Evolutionary conservation across 2,888 invertebrate species (phyloP), one percentile per base, ranked within the genome.

Genomic region (Apamea epomidion): DNA sequence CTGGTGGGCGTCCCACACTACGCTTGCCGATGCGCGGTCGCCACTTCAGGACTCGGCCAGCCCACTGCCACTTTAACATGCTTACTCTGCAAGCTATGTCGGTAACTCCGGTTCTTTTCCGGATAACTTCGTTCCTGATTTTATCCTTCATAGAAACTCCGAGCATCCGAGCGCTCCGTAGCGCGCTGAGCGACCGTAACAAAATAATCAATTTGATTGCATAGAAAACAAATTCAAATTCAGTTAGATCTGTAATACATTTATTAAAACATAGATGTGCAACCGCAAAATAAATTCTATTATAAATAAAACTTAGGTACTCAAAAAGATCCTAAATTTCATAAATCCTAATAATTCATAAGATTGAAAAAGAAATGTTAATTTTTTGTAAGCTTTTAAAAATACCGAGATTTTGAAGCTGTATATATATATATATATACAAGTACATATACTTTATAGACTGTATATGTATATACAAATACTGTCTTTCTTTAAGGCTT

Each of bases 211-310:
- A 16, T 60, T n/a, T 1, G 48, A 80, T 60, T 65, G 16, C 29
- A 37, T 51, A 7, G 60, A 73, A n/a, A n/a, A n/a, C n/a, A n/a
- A 72, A 29, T 12, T 0, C 32, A 48, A 58, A 58, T 37, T 54
- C 12, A 29, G 7, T 68, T 32, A n/a, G 21, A 54, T 48, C 29
- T 68, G 16, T 74, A 60, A 82, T 68, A 68, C 5, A 81, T 25
- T n/a, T 32, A 48, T 21, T 25, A 1, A 45, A 82, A 54, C 8
- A 16, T n/a, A 65, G 0, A 25, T 7, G 37, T 16, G 21, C 51
- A 45, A 67, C 6, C 25, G 37, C 4, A 58, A 68, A 78, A 58
- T 37, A 78, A 60, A 48, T 18, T 48, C 0, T 32, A 2, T 0
- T 54, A 54, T n/a, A 65, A 81, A 74, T 21, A 67, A 67, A 67